Evolutionary conservation across 2,113 vertebrate genomes (phyloP).

Genomic region (Hoplias malabaricus): DNA sequence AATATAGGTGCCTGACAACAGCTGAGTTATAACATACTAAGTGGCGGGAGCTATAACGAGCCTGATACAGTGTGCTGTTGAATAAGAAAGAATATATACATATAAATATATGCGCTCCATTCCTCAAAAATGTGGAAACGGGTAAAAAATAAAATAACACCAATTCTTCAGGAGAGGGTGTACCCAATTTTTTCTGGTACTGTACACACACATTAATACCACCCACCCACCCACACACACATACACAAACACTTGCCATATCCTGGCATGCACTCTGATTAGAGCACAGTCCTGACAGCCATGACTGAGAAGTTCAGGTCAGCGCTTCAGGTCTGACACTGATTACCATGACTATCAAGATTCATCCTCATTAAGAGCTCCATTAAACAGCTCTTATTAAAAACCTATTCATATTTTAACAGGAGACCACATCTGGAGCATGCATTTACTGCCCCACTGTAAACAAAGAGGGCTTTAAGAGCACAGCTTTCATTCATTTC

Average conservation of each 20-base stretch:
- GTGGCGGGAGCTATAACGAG: neutral
- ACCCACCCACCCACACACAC: neutral
- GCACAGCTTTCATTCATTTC: constrained; percentile 58
- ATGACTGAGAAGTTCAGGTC: neutral
- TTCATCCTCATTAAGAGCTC: constrained; percentile 64
- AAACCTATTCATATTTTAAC: constrained; percentile 71
- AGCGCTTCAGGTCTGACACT: constrained; percentile 1
- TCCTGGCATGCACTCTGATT: constrained; percentile 18
- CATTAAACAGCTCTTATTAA: constrained; percentile 27
- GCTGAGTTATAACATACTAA: neutral
- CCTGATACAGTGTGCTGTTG: too few relatives aligned
- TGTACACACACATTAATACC: neutral
- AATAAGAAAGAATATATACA: too few relatives aligned
- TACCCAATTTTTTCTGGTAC: neutral
- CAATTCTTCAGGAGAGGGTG: neutral
- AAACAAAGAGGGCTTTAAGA: constrained; percentile 70
- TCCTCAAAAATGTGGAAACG: neutral
- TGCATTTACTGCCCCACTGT: constrained; percentile 66
- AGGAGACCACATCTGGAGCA: constrained; percentile 68
- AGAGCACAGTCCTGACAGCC: constrained; percentile 17
- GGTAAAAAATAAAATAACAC: too few relatives aligned
- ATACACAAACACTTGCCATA: neutral
- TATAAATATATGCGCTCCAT: too few relatives aligned
- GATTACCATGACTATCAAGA: constrained; percentile 47
- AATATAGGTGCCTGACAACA: constrained; percentile 11